A percentile compares a stretch with the other conserved stretches of the same genome.
Evolutionary conservation across 2,113 vertebrate species (phyloP).

Genomic region (Myiozetetes cayanensis): DNA sequence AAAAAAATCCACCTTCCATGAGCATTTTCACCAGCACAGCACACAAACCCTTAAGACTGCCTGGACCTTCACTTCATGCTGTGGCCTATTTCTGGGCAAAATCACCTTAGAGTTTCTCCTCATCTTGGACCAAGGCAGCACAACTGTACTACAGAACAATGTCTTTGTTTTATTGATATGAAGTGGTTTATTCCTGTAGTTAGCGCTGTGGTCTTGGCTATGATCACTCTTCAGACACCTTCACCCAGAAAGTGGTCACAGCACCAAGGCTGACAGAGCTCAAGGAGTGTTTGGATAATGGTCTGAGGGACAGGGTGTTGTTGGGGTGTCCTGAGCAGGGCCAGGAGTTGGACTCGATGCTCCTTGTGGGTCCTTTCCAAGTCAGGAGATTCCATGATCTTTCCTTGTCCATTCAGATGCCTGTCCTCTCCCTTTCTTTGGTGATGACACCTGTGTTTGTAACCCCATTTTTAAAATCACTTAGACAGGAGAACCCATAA

Average conservation of each 20-base stretch:
- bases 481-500: not conserved
- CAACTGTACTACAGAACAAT: fast-evolving
- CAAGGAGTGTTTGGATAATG: fast-evolving
- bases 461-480: not conserved
- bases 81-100: not conserved
- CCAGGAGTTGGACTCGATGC: not conserved
- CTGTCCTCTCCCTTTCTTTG: not conserved
- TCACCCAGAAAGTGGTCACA: not conserved
- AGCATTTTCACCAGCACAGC: not conserved
- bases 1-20: not conserved
- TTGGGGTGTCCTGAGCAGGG: not conserved
- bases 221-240: not conserved
- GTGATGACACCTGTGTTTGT: not conserved
- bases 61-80: fast-evolving
- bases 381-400: not conserved
- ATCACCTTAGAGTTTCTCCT: not conserved
- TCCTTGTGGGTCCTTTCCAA: not conserved
- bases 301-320: fast-evolving
- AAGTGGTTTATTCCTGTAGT: not conserved
- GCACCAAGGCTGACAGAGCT: not conserved
- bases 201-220: not conserved
- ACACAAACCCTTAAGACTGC: not conserved
- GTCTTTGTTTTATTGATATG: not conserved
- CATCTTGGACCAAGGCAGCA: not conserved
- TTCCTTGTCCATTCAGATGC: not conserved